Base-by-base conservation (phyloP, 1,140 invertebrate genomes). In the Phthorimaea operculella region DNA sequence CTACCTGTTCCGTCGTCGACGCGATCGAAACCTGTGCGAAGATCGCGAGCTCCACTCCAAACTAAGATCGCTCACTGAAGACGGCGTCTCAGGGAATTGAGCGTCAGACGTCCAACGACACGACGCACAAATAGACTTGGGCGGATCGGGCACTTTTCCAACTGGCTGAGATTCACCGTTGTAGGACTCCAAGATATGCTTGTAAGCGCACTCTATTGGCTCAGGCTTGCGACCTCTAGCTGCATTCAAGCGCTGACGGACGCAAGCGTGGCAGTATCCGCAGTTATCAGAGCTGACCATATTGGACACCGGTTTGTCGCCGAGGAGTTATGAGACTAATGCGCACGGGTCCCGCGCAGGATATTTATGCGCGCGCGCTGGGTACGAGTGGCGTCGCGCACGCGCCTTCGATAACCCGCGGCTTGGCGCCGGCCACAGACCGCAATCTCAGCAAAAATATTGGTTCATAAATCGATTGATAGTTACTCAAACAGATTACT, bases 41-140 rank as follows among this genome's bases (percentile, higher is more conserved):
- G 77, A 79, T 12, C 75, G 66, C 0, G 80, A 76, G 55, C 74
- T 83, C 82, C 82, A 85, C 56, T 83, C 80, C 49, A 79, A 67
- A 50, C 80, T 83, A 9, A 82, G 71, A 55, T 85, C 82, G 52
- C 80, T 82, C 6, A 70, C 72, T 3, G 79, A 83, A 0, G 79
- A 70, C 10, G 80, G 80, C n/a, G 77, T 79, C 61, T 85, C 82
- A 8, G 80, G 79, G 52, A 85, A 85, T 62, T 85, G 82, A 1
- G 80, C 82, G 48, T 85, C 66, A 2, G 82, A 85, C 4, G 82
- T 85, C 82, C 82, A 85, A 9, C 82, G 67, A 48, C 82, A 85
- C 5, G 77, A 83, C 28, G 66, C 76, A 48, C 79, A 85, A 0
- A 60, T 64, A 7, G 72, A 61, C 51, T 78, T 77, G 6, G 74